A percentile compares a stretch with the other conserved stretches of the same genome.
phyloP scores from a whole-genome alignment of 2,797 vertebrate genomes.

The Capromys pilorides region DNA sequence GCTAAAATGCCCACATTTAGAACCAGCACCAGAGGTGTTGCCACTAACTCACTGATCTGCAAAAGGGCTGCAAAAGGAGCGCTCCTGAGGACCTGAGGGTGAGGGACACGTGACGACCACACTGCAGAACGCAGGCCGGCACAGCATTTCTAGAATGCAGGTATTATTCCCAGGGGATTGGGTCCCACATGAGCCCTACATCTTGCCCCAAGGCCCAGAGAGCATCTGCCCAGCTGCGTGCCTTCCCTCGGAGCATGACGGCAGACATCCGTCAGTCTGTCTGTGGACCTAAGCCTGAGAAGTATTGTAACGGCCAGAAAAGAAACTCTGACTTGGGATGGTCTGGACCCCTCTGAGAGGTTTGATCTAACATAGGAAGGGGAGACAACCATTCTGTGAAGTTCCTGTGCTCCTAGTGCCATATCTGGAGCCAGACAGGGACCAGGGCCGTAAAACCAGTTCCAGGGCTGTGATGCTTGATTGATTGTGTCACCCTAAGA shows the following conservation, averaged over 20 bases:
- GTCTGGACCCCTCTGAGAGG: background rate
- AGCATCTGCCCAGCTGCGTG: background rate
- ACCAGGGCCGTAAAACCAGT: background rate
- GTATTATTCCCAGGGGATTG: background rate
- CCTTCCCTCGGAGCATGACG: rapidly evolving
- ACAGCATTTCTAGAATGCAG: background rate
- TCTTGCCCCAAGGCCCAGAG: background rate
- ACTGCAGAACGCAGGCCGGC: rapidly evolving
- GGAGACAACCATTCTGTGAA: too few relatives aligned
- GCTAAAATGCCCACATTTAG: background rate
- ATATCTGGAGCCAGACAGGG: too few relatives aligned
- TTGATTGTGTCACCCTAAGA: background rate
- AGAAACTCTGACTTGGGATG: background rate
- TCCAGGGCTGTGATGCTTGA: background rate
- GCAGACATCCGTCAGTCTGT: rapidly evolving
- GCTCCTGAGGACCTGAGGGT: background rate
- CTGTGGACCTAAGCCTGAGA: background rate
- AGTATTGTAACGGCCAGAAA: background rate
- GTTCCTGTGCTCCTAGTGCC: rapidly evolving
- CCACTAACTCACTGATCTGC: background rate
- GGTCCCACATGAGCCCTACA: background rate
- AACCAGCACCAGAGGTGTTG: background rate
- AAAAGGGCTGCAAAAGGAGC: rapidly evolving
- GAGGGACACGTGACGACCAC: background rate
- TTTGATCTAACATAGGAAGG: background rate